phyloP scores from a whole-genome alignment of 2,888 invertebrate genomes.

The Halocaridina rubra region DNA sequence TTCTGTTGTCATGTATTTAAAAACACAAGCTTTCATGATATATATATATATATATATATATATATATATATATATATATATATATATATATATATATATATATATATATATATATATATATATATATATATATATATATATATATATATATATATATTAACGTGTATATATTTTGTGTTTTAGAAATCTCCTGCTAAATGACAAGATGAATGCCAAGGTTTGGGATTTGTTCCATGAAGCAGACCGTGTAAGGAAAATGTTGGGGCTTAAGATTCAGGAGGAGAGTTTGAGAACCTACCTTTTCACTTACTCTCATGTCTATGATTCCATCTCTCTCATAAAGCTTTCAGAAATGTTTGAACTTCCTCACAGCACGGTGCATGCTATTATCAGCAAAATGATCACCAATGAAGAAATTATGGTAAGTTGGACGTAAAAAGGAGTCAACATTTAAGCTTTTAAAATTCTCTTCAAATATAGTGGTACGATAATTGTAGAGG shows the following conservation, averaged over 20 bases:
- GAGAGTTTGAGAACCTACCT: conserved; percentile 96
- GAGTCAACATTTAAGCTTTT: neutral
- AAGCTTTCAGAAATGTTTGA: conserved; percentile 95
- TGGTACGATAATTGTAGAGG: too few relatives aligned
- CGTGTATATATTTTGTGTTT: too few relatives aligned
- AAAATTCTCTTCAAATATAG: neutral
- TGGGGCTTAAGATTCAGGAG: conserved; percentile 92
- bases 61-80: too few relatives aligned
- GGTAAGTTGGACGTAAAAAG: conserved; percentile 69
- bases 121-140: too few relatives aligned
- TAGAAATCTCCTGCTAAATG: conserved; percentile 93
- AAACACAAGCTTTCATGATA: too few relatives aligned
- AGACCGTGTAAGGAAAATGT: conserved; percentile 84
- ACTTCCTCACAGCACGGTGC: conserved; percentile 84
- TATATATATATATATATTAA: too few relatives aligned
- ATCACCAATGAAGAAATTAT: conserved; percentile 96
- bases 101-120: too few relatives aligned
- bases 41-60: too few relatives aligned
- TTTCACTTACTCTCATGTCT: conserved; percentile 98
- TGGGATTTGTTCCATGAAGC: conserved; percentile 93
- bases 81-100: too few relatives aligned
- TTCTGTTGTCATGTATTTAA: too few relatives aligned
- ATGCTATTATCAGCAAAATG: conserved; percentile 99
- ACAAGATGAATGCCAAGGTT: conserved; percentile 98
- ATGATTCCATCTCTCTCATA: conserved; percentile 93